These are phyloP conservation scores for Apodemus agrarius DNA, from an alignment of 2,797 vertebrate genomes.

Conservation along the genomic window DNA sequence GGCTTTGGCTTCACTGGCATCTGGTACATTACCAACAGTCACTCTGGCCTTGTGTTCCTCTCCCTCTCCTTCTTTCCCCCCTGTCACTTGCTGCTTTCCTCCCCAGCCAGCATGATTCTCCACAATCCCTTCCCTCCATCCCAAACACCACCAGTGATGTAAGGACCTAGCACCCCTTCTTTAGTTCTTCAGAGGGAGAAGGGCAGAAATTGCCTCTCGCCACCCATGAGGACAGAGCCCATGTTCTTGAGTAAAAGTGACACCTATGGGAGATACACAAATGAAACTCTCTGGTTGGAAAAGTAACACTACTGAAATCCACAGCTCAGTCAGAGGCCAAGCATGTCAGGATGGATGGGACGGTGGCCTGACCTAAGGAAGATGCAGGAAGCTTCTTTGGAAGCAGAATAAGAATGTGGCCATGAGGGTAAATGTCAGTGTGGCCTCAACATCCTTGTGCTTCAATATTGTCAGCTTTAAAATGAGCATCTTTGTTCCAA, in stretches of 20 bases:
- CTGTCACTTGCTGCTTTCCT: not conserved
- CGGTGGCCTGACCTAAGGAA: not conserved
- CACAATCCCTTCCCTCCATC: not conserved
- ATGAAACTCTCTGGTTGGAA: not conserved
- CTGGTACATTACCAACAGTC: not conserved
- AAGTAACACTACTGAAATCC: not conserved
- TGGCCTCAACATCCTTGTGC: not conserved
- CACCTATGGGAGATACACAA: not conserved
- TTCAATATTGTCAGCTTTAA: not conserved
- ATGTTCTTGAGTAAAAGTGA: not conserved
- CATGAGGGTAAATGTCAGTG: not conserved
- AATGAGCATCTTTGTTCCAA: not conserved
- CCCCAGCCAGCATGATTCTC: not conserved
- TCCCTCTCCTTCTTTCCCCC: not conserved
- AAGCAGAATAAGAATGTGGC: not conserved
- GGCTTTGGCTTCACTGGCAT: not conserved
- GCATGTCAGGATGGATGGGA: not conserved
- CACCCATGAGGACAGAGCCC: not conserved
- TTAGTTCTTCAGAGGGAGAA: not conserved
- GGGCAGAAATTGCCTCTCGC: not conserved
- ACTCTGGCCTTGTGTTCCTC: not conserved
- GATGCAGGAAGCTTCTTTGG: not conserved
- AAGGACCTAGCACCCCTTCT: not conserved
- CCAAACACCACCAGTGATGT: not conserved
- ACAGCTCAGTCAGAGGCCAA: not conserved